These are phyloP conservation scores for Lytechinus variegatus DNA, from an alignment of 35 echinoderm and acorn worm genomes.

Conservation along the genomic window DNA sequence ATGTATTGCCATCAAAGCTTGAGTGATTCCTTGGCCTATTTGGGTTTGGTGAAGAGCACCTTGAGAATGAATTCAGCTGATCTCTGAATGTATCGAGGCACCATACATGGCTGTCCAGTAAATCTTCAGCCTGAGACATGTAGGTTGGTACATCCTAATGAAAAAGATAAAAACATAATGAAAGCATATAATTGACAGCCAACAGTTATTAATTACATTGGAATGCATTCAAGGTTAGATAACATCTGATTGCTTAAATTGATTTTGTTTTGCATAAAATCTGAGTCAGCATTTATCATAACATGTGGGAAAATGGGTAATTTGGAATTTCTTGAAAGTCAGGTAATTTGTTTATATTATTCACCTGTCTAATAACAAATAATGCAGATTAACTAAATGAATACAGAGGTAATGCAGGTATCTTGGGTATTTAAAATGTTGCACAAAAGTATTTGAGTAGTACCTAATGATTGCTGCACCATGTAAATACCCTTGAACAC, in stretches of 20 bases:
- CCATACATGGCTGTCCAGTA: conserved; percentile 56
- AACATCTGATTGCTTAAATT: conserved; percentile 37
- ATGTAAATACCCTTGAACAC: too few relatives aligned
- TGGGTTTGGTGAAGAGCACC: neutral
- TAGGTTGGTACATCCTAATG: conserved; percentile 52
- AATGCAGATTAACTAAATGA: too few relatives aligned
- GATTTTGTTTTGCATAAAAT: too few relatives aligned
- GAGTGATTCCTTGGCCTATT: neutral
- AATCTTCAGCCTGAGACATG: conserved; percentile 39
- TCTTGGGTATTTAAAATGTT: too few relatives aligned
- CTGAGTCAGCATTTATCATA: too few relatives aligned
- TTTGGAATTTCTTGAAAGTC: too few relatives aligned
- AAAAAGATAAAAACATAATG: neutral
- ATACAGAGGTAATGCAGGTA: too few relatives aligned
- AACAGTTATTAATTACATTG: neutral
- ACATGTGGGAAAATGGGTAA: too few relatives aligned
- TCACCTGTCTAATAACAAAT: too few relatives aligned
- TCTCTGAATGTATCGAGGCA: conserved; percentile 67
- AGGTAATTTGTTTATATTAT: too few relatives aligned
- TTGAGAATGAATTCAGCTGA: conserved; percentile 53
- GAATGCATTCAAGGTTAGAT: neutral
- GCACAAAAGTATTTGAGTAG: too few relatives aligned
- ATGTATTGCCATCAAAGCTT: neutral
- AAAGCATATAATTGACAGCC: neutral
- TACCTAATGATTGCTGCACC: too few relatives aligned